Base-by-base conservation (phyloP, 2,797 vertebrate genomes). In the Gymnodraco acuticeps region DNA sequence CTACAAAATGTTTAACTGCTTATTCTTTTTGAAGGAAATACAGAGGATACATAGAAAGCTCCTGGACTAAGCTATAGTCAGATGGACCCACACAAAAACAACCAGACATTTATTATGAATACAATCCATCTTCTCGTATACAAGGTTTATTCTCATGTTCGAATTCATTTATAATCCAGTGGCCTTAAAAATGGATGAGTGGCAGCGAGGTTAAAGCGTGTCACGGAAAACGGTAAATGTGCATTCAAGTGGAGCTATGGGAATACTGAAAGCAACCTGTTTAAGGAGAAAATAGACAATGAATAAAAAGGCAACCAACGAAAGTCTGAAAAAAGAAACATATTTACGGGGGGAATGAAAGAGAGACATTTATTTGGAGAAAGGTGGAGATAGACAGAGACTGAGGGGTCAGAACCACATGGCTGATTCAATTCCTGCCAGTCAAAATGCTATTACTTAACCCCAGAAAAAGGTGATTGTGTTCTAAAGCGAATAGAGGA, bases 381-480 rank as follows among this genome's bases (percentile, higher is more conserved):
- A 53, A 75, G 55, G 70, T 72, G 68, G 72, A 78, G 74, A 82
- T 14, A 64, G 83, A 74, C 60, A 64, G 73, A 79, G 69, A 70
- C 50, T 45, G 54, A 55, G 78, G 33, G 86, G 85, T 88, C 83
- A 85, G 71, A 86, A 86, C 64, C 70, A 78, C 63, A 64, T 10
- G 14, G 76, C 74, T 81, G 81, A 92, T 93, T 91, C 85, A 85
- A 92, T 92, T 81, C 83, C 83, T 78, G 76, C 68, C 55, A 9
- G 72, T 78, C 84, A 84, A 83, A 89, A 88, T 85, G 79, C 89
- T 80, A 87, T 92, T 89, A 87, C 87, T 87, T 81, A 87, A 86
- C 75, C 68, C 56, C 58, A 85, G 84, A 87, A 89, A 87, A 87
- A 55, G 60, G 78, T 70, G 79, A 88, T 83, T 89, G 83, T 38